phyloP scores from a whole-genome alignment of 2,797 vertebrate genomes.

The Peromyscus attwateri region DNA sequence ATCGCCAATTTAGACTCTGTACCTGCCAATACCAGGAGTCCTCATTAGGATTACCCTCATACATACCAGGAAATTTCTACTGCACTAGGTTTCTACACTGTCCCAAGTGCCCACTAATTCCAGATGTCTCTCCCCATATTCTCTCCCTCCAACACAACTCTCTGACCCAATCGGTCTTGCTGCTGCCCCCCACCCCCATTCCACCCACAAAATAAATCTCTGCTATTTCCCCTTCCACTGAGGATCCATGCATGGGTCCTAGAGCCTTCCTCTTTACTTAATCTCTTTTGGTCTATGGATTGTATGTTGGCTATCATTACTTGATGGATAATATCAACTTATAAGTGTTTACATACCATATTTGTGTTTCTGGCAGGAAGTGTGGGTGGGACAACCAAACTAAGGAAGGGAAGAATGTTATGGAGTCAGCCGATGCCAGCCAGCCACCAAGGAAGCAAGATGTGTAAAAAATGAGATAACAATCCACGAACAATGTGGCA shows the following conservation, averaged over 20 bases:
- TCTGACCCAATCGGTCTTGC: not conserved
- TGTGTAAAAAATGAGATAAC: too few relatives aligned
- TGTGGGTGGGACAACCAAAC: too few relatives aligned
- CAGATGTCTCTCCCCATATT: not conserved
- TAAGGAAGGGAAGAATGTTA: too few relatives aligned
- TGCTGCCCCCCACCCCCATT: not conserved
- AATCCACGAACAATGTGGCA: too few relatives aligned
- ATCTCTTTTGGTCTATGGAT: not conserved
- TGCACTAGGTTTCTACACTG: not conserved
- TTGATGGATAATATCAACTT: not conserved
- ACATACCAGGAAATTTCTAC: not conserved
- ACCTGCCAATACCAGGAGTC: not conserved
- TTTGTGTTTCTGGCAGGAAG: too few relatives aligned
- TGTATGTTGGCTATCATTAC: not conserved
- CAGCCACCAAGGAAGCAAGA: too few relatives aligned
- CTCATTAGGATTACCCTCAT: not conserved
- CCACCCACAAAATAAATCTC: not conserved
- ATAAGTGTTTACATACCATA: too few relatives aligned
- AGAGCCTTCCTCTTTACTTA: not conserved
- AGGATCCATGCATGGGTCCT: too few relatives aligned
- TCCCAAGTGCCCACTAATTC: not conserved
- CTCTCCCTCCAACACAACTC: not conserved
- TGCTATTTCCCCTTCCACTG: not conserved
- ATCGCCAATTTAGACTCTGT: not conserved
- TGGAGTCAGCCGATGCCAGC: too few relatives aligned